Evolutionary conservation across 1,140 invertebrate species (phyloP).

Genomic region (Tribolium madens): DNA sequence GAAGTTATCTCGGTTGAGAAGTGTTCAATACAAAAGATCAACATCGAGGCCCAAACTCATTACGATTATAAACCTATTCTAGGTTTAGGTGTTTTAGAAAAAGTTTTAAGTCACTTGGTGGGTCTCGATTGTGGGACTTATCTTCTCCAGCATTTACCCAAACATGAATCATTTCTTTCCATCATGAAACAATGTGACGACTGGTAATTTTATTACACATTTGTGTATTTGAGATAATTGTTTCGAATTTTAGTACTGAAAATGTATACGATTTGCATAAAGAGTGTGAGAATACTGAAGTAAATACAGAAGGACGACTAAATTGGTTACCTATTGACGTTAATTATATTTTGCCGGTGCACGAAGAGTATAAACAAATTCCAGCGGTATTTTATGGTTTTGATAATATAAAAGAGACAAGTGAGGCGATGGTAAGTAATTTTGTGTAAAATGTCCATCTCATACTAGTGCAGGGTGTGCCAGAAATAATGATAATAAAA

Average conservation of each 20-base stretch:
- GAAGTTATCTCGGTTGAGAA: slow-evolving; percentile 66
- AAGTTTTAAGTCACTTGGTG: slow-evolving; percentile 62
- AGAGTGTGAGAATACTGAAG: slow-evolving; percentile 52
- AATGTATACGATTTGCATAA: slow-evolving; percentile 58
- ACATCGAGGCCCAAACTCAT: slow-evolving; percentile 63
- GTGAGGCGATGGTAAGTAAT: background rate
- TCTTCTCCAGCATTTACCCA: slow-evolving; percentile 65
- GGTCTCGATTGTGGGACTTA: slow-evolving; percentile 64
- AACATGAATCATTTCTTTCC: slow-evolving; percentile 64
- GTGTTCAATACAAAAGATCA: slow-evolving; percentile 62
- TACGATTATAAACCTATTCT: slow-evolving; percentile 63
- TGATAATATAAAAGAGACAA: background rate
- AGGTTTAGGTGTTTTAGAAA: slow-evolving; percentile 63
- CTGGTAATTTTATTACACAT: slow-evolving; percentile 46
- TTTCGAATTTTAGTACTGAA: slow-evolving; percentile 51
- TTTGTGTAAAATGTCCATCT: background rate
- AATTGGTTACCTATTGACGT: slow-evolving; percentile 63
- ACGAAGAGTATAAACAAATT: slow-evolving; percentile 53
- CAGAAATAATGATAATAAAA: no score
- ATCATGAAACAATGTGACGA: slow-evolving; percentile 60
- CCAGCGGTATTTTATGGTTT: slow-evolving; percentile 62
- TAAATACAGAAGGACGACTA: slow-evolving; percentile 43
- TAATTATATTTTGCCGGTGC: slow-evolving; percentile 60
- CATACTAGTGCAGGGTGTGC: no score
- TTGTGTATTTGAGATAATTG: slow-evolving; percentile 8